Evolutionary conservation across 2,888 invertebrate species (phyloP), one percentile per base, ranked within the genome.

Genomic region (Busseola fusca): DNA sequence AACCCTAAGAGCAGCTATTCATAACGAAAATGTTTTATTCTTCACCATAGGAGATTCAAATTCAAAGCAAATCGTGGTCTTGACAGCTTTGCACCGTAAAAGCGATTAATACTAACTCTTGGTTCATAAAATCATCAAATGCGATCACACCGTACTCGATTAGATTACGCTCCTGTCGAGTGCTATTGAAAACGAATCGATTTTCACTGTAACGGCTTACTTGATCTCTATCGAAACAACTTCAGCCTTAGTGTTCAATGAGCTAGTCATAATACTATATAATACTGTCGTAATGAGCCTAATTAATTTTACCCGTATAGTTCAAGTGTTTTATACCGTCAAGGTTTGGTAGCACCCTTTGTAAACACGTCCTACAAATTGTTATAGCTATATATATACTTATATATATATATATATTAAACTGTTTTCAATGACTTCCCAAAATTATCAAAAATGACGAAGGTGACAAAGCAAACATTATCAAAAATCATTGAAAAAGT

Each of bases 61-160:
- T 75, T 80, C 62, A 62, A 64, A 79, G 59, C 57, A 37, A 76
- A 52, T 68, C 67, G 58, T 82, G 74, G 59, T 70, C 58, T 45
- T 74, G 74, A 78, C 78, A 78, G 64, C 52, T 70, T 70, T 74
- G 30, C 65, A 34, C 63, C 42, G 34, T 59, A 59, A 68, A 81
- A 80, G 69, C 74, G 68, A 78, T 79, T 81, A 79, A 77, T 77
- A 66, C 70, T 81, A 67, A 82, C 79, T 75, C 74, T 67, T 70
- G 65, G 54, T 76, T 63, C 69, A 69, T 82, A 73, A 80, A 76
- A 73, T 50, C 65, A 74, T 80, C 57, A 76, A 78, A 70, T 57
- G 66, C 58, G 72, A 78, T 64, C 63, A 73, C 69, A 77, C 64
- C 72, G 64, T 67, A 65, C 75, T 81, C 66, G 50, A 78, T 59